These are phyloP conservation scores for Leptodactylus fallax DNA, from an alignment of 2,797 vertebrate species.

Conservation along the genomic window DNA sequence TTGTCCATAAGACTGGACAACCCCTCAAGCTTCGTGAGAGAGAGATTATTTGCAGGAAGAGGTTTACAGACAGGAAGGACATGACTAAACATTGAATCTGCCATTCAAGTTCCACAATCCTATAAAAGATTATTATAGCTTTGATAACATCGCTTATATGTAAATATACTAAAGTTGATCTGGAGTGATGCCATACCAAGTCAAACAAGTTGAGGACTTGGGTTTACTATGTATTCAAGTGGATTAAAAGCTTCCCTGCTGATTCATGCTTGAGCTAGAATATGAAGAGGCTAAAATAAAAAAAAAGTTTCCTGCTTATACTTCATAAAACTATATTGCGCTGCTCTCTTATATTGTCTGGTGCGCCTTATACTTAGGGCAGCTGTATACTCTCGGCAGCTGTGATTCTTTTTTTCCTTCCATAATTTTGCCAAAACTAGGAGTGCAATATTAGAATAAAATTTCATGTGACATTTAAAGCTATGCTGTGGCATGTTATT, in stretches of 20 bases:
- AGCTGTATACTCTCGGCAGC: too few species aligned
- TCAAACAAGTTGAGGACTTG: slow-evolving; percentile 32
- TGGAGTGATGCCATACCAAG: background rate
- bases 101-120: background rate
- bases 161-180: slow-evolving; percentile 19
- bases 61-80: background rate
- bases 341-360: too few species aligned
- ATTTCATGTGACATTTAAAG: too few species aligned
- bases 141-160: slow-evolving; percentile 25
- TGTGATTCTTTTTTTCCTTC: background rate
- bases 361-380: background rate
- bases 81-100: background rate
- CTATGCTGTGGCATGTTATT: too few species aligned
- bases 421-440: too few species aligned
- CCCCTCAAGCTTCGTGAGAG: background rate
- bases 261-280: background rate
- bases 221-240: background rate
- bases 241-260: background rate
- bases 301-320: background rate
- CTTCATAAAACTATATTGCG: background rate
- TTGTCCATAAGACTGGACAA: too few species aligned
- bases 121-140: slow-evolving; percentile 23
- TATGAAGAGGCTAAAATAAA: background rate
- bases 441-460: too few species aligned
- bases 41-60: background rate